Evolutionary conservation across 1,140 invertebrate genomes (phyloP), one percentile per base, ranked within the genome.

Genomic region (Acromyrmex charruanus): DNA sequence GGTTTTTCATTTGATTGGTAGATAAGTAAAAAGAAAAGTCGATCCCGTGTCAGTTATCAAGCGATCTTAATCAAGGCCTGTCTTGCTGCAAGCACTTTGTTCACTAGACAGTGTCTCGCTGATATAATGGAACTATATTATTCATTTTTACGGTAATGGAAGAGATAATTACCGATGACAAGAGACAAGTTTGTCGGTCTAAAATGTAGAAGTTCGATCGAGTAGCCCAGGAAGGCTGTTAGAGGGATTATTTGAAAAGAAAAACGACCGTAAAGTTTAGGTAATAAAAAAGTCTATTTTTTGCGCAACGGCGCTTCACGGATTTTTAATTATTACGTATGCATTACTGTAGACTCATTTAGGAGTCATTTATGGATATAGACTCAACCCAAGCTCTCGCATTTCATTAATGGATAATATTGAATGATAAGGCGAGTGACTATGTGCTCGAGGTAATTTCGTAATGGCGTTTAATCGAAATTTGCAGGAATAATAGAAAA

Each of bases 71-170:
- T 89, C 84, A 55, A 49, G 68, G 10, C 31, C 21, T 44, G 51
- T 82, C 51, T 51, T 18, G 3, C 55, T 55, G 75, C 31, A 12
- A 85, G 49, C 31, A 31, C 69, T 81, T 86, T 75, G 53, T 68
- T 18, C 59, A 18, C 16, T 21, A 31, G 55, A 28, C 61, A 49
- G 12, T 39, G 49, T 28, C 25, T 66, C 68, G n/a, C 31, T 1
- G 69, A 39, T 65, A 39, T 88, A 89, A 89, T 80, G 61, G 77
- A 69, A 86, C 61, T 79, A 71, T 89, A 89, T 90, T 85, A 89
- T 89, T 82, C 79, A 87, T 61, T 89, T 71, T 68, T 61, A 77
- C n/a, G 51, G 14, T 55, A 55, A 66, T 58, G 71, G 49, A 44
- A 66, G 44, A 87, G 69, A 75, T 69, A 66, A 79, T 86, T 86